Conservation (phyloP, 2,888 invertebrate species). For the Sinotaia quadrata region DNA sequence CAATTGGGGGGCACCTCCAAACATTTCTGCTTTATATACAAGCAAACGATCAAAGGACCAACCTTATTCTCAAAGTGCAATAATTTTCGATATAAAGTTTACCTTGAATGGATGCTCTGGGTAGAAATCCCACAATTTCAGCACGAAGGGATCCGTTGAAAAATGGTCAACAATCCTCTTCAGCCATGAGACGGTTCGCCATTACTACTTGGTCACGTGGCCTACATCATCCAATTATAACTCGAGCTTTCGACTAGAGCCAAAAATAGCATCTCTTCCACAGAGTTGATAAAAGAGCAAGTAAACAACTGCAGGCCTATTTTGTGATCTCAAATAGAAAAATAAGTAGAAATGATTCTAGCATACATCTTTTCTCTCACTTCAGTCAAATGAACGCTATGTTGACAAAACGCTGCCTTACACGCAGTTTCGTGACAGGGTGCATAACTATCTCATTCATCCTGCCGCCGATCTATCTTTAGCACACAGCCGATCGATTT, state of each 20-base stretch:
- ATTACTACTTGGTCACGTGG: slow-evolving; percentile 40
- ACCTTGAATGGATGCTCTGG: slow-evolving; percentile 10
- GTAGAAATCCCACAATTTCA: slow-evolving; percentile 9
- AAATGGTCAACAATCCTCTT: slow-evolving; percentile 27
- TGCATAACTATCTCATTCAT: slow-evolving; percentile 23
- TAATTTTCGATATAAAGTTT: slow-evolving; percentile 2
- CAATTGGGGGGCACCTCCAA: slow-evolving; percentile 21
- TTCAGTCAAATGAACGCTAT: too few relatives aligned
- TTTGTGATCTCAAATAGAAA: too few relatives aligned
- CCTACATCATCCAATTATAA: slow-evolving; percentile 39
- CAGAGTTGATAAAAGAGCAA: slow-evolving; percentile 25
- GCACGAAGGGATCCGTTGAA: slow-evolving; percentile 16
- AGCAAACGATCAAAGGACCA: not conserved
- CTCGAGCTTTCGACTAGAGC: slow-evolving; percentile 31
- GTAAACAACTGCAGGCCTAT: slow-evolving; percentile 16
- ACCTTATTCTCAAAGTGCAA: not conserved
- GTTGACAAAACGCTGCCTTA: too few relatives aligned
- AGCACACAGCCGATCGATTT: slow-evolving; percentile 25
- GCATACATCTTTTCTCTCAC: too few relatives aligned
- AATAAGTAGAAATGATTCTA: too few relatives aligned
- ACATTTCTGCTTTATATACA: not conserved
- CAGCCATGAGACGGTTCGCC: slow-evolving; percentile 36
- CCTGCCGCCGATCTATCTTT: slow-evolving; percentile 17
- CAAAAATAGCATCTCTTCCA: slow-evolving; percentile 30
- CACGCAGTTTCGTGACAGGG: too few relatives aligned